phyloP scores from a whole-genome alignment of 2,797 vertebrate genomes.

The Oryzias dopingdopingensis region DNA sequence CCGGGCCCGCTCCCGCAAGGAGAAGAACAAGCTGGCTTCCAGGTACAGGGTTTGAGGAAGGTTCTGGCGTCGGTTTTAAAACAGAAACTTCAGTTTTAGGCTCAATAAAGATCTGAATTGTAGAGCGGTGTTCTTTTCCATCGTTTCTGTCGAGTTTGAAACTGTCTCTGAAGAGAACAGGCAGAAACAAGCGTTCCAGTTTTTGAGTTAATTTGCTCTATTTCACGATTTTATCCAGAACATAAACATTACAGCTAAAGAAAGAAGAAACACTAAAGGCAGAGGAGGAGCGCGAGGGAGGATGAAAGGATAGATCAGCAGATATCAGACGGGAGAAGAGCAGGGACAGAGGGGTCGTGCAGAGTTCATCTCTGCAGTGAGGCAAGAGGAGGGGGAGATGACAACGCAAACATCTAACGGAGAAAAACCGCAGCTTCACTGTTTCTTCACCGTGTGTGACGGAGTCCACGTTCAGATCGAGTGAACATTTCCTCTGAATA shows the following conservation, averaged over 20 bases:
- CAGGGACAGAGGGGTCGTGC: conserved; percentile 37
- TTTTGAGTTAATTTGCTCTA: neutral
- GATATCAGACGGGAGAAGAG: conserved; percentile 45
- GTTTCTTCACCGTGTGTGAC: neutral
- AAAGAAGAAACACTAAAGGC: conserved; percentile 3
- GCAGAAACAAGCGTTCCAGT: neutral
- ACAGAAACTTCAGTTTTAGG: too few species aligned
- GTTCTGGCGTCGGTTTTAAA: too few species aligned
- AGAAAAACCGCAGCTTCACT: neutral
- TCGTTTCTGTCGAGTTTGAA: neutral
- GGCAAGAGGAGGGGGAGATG: conserved; percentile 2
- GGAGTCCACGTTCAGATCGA: conserved; percentile 21
- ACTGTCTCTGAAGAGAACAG: neutral
- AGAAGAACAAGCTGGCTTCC: conserved; percentile 81
- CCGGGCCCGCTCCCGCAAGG: conserved; percentile 75
- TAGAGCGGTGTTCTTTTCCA: too few species aligned
- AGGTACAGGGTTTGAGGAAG: conserved; percentile 52
- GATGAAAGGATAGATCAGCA: conserved; percentile 36
- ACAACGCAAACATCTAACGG: neutral
- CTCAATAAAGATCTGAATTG: too few species aligned
- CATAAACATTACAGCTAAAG: neutral
- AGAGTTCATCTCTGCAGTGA: conserved; percentile 48
- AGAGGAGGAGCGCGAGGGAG: conserved; percentile 25
- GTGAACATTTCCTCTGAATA: conserved; percentile 12
- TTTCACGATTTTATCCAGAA: conserved; percentile 8